Evolutionary conservation across 2,888 invertebrate genomes (phyloP), one percentile per base, ranked within the genome.

Genomic region (Microplitis manilae): DNA sequence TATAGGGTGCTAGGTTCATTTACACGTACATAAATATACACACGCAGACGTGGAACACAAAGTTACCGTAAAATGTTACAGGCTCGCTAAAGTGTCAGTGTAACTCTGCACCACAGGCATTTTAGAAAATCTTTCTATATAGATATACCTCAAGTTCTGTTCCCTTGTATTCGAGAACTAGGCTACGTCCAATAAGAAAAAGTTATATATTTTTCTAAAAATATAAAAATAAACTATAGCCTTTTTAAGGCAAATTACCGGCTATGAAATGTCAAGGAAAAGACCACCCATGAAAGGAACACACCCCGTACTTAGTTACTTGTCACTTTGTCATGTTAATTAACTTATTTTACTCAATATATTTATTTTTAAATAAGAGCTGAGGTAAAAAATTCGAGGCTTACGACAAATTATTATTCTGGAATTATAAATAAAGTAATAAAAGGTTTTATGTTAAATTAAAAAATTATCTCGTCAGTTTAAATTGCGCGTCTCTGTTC

Each of bases 1-100:
- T 80, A 79, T 79, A 78, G 81, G 79, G 81, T 75, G 76, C 73
- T 41, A 64, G 72, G 73, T 68, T 78, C 77, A 72, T 74, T 82
- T 79, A 50, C 50, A 50, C 50, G 13, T 13, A 50, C 50, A 50
- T 50, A 50, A 50, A 50, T 50, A 13, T 9, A 50, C 30, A 30
- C 30, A 30, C 30, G 6, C n/a, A 80, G 80, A 79, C 79, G 4
- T 2, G 30, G 30, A 30, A 30, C 30, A 30, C 30, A 30, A 30
- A 30, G 30, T 30, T 30, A 30, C 2, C 30, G 30, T 30, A 30
- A 30, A 20, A 30, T 30, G 30, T 30, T 50, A 50, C 13, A 13
- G 50, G 13, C 50, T 50, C 50, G 13, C 8, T 50, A 50, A 50
- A 50, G 50, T 50, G 50, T 50, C 50, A 50, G 50, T 50, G 50